Percentiles rank a stretch among this genome's conserved stretches.
Evolutionary conservation across 2,888 invertebrate genomes (phyloP).

Genomic region (Tolmerus cingulatus): DNA sequence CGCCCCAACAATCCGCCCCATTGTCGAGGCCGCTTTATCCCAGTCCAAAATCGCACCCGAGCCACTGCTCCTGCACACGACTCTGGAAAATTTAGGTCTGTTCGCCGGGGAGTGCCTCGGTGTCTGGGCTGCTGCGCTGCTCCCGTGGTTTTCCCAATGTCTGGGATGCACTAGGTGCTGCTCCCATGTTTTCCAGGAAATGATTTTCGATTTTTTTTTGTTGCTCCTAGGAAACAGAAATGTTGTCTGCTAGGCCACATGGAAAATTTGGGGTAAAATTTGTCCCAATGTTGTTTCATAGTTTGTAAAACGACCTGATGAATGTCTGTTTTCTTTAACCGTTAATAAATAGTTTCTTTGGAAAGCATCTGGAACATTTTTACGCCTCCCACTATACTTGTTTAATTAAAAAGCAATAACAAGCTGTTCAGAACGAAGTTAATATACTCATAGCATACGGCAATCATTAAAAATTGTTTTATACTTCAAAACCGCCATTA

Average conservation of each 20-base stretch:
- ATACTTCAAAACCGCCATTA: no score
- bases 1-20: neutral
- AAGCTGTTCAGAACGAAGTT: no score
- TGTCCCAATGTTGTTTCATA: neutral
- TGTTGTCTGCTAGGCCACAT: neutral
- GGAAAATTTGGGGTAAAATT: neutral
- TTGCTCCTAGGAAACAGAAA: neutral
- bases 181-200: neutral
- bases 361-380: neutral
- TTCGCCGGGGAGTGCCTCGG: neutral
- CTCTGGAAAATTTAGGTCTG: neutral
- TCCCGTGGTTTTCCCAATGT: neutral
- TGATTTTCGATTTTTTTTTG: neutral
- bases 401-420: no score
- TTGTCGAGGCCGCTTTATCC: neutral
- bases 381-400: no score
- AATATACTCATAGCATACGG: no score
- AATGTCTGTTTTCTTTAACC: neutral
- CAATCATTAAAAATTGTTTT: no score
- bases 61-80: neutral
- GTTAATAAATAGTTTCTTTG: neutral
- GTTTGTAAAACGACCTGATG: neutral
- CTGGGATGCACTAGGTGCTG: neutral
- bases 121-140: neutral
- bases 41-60: neutral